phyloP scores from a whole-genome alignment of 2,113 vertebrate genomes.

The Sakesphorus luctuosus region DNA sequence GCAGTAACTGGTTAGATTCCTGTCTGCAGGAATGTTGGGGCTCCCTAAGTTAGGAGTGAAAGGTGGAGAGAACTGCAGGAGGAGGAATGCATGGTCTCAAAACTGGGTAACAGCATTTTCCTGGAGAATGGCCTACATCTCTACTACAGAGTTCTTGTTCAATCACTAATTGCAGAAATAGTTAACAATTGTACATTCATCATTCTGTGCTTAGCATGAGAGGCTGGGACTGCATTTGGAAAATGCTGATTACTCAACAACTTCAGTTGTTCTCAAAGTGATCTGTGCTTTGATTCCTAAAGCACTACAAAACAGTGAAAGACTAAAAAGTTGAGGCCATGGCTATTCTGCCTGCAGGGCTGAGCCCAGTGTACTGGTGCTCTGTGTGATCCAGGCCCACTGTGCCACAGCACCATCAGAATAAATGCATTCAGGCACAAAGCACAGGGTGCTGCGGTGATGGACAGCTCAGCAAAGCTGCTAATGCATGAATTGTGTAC shows the following conservation, averaged over 20 bases:
- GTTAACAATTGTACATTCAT: not conserved
- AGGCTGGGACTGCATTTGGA: not conserved
- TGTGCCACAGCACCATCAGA: rapidly evolving
- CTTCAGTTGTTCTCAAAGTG: not conserved
- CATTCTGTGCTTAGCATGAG: not conserved
- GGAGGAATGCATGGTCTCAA: not conserved
- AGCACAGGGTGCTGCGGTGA: not conserved
- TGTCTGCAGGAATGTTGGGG: rapidly evolving
- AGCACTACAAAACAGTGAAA: not conserved
- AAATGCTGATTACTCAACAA: not conserved
- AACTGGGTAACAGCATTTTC: not conserved
- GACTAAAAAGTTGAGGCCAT: not conserved
- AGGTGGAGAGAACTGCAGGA: not conserved
- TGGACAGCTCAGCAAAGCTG: not conserved
- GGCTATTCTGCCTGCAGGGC: rapidly evolving
- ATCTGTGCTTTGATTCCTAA: not conserved
- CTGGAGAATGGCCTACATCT: not conserved
- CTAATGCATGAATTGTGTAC: not conserved
- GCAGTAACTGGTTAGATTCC: not conserved
- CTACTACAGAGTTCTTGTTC: not conserved
- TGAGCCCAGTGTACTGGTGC: rapidly evolving
- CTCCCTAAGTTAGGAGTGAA: not conserved
- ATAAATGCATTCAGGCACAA: rapidly evolving
- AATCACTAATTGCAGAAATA: not conserved
- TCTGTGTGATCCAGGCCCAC: not conserved